Percentiles rank a stretch among this genome's conserved stretches.
phyloP scores from a whole-genome alignment of 1,140 invertebrate species.

The Uloborus diversus region DNA sequence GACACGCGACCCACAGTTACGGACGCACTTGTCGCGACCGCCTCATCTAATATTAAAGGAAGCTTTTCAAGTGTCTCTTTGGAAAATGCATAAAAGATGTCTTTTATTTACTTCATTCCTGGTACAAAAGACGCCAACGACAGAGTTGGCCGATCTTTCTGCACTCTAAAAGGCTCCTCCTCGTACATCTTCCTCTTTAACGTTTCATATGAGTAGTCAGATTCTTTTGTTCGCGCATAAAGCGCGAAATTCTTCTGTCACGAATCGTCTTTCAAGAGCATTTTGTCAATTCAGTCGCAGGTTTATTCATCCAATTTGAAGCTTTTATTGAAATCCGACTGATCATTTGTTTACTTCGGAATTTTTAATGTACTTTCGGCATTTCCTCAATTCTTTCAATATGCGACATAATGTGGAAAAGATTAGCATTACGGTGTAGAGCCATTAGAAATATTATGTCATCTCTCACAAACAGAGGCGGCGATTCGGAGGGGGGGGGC shows the following conservation, averaged over 20 bases:
- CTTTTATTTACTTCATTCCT: conserved; percentile 43
- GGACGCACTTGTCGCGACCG: conserved; percentile 28
- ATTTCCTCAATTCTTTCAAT: too few species aligned
- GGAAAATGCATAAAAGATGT: conserved; percentile 36
- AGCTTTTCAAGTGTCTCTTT: conserved; percentile 38
- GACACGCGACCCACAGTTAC: conserved; percentile 22
- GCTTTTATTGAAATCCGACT: too few species aligned
- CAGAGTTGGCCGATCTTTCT: conserved; percentile 11
- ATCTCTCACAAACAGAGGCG: too few species aligned
- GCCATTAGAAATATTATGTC: too few species aligned
- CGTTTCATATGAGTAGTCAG: conserved; percentile 28
- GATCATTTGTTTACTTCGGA: too few species aligned
- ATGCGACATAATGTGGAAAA: too few species aligned
- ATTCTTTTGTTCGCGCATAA: conserved; percentile 14
- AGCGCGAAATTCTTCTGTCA: conserved; percentile 17
- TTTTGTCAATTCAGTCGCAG: too few species aligned
- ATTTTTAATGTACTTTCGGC: too few species aligned
- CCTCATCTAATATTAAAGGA: conserved; percentile 44
- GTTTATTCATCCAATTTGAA: too few species aligned
- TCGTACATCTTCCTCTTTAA: conserved; percentile 28
- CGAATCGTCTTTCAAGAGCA: conserved; percentile 28
- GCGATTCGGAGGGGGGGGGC: too few species aligned
- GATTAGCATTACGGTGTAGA: too few species aligned
- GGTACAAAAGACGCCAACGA: conserved; percentile 16
- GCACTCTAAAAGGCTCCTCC: conserved; percentile 8